Evolutionary conservation across 2,113 vertebrate species (phyloP).

Genomic region (Gila orcuttii): DNA sequence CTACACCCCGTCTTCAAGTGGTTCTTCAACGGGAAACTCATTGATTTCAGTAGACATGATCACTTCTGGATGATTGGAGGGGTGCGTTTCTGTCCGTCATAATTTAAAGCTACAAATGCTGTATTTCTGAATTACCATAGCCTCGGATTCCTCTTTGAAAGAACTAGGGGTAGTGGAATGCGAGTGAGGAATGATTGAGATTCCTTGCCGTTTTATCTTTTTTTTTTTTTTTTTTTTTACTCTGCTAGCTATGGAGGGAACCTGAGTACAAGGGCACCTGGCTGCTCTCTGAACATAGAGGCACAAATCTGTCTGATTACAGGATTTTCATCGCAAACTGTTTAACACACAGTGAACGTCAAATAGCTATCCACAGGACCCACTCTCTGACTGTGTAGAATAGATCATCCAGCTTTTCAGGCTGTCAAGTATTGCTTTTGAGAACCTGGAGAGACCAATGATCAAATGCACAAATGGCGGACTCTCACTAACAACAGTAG

Average conservation of each 20-base stretch:
- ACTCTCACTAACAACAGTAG: not conserved
- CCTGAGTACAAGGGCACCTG: slow-evolving; percentile 53
- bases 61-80: slow-evolving; percentile 89
- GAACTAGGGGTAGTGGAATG: not conserved
- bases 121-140: not conserved
- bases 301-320: slow-evolving; percentile 56
- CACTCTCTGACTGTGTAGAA: slow-evolving; percentile 9
- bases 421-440: slow-evolving; percentile 39
- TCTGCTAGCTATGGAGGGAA: not conserved
- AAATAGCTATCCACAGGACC: slow-evolving; percentile 25
- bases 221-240: not conserved
- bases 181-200: not conserved
- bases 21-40: slow-evolving; percentile 84
- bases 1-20: slow-evolving; percentile 80
- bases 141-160: slow-evolving; percentile 16
- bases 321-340: slow-evolving; percentile 53
- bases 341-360: slow-evolving; percentile 27
- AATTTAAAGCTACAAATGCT: slow-evolving; percentile 22
- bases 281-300: slow-evolving; percentile 53
- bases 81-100: slow-evolving; percentile 72
- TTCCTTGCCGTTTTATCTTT: not conserved
- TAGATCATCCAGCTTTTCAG: slow-evolving; percentile 47
- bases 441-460: slow-evolving; percentile 29
- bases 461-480: not conserved
- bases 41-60: slow-evolving; percentile 80